Base-by-base conservation (phyloP, 2,113 vertebrate genomes). In the Xiphophorus couchianus region DNA sequence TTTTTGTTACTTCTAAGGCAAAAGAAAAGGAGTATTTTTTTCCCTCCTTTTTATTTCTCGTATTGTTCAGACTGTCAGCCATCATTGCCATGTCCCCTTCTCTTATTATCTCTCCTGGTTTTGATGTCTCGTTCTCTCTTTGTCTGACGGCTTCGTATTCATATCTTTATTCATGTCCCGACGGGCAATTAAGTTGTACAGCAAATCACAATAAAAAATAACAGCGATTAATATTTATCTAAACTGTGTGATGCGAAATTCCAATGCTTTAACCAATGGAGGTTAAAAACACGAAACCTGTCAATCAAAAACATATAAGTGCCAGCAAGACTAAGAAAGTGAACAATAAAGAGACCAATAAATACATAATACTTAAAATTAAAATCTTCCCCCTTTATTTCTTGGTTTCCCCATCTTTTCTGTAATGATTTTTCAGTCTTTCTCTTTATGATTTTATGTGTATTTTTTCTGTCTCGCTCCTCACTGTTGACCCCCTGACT, bases 61-160 rank as follows among this genome's bases (percentile, higher is more conserved):
- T 73, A 76, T 62, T 37, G 65, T 69, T 81, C 27, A 62, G 65
- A 35, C 71, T 44, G 80, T 69, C 76, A 39, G 48, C 78, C 64
- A 72, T 78, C 70, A 58, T 71, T 42, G 29, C 13, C 39, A 51
- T 17, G 28, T 44, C 63, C 77, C 28, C 22, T 48, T 31, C 67
- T 61, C 44, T 42, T 19, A 62, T 75, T 42, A 35, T 68, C 64
- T 82, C 48, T 60, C n/a, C 77, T 73, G 35, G 14, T 77, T 66
- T 81, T 29, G 71, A 6, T 2, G 33, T 80, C 70, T 42, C 27
- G 0, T 33, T 1, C 64, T 58, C 33, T 77, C 58, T 85, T 48
- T 35, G 62, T 74, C 58, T 11, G 74, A 30, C 7, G 17, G 4
- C 29, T 66, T 62, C 35, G 12, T 37, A 37, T 11, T 37, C 35